phyloP scores from a whole-genome alignment of 2,797 vertebrate genomes.

The Labeo calbasu region DNA sequence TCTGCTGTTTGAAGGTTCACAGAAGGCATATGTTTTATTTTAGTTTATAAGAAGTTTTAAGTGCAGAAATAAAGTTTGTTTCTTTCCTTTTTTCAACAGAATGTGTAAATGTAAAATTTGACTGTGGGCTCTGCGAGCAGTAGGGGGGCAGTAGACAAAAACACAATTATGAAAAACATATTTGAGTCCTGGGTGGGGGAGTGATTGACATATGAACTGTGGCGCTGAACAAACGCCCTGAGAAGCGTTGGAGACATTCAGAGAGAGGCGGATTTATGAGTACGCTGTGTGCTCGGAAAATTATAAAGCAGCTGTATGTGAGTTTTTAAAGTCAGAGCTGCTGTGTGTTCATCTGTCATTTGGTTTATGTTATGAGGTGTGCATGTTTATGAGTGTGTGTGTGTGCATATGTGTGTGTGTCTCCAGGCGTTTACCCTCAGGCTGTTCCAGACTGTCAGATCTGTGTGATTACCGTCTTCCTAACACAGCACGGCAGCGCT shows the following conservation, averaged over 20 bases:
- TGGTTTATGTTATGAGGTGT: conserved; percentile 3
- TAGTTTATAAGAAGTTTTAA: conserved; percentile 26
- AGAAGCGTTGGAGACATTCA: neutral
- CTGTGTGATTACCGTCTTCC: conserved; percentile 52
- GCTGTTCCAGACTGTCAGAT: conserved; percentile 52
- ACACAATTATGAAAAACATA: conserved; percentile 45
- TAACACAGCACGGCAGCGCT: conserved; percentile 54
- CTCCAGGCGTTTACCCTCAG: conserved; percentile 48
- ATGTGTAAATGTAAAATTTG: conserved; percentile 11
- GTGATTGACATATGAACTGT: conserved; percentile 46
- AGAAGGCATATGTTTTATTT: conserved; percentile 35
- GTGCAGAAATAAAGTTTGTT: conserved; percentile 23
- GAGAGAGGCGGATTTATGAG: neutral
- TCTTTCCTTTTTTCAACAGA: neutral
- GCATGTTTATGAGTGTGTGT: conserved; percentile 17
- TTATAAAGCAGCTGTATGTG: conserved; percentile 19
- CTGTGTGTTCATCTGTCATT: conserved; percentile 24
- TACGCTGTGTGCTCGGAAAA: neutral
- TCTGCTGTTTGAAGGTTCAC: conserved; percentile 47
- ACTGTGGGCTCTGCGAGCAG: conserved; percentile 17
- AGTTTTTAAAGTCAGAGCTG: conserved; percentile 24
- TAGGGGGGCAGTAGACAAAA: conserved; percentile 38
- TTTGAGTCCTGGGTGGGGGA: conserved; percentile 21
- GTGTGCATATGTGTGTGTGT: conserved; percentile 33
- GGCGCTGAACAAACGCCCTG: neutral